phyloP scores from a whole-genome alignment of 1,140 invertebrate genomes.

The Leptonema lineaticorne region DNA sequence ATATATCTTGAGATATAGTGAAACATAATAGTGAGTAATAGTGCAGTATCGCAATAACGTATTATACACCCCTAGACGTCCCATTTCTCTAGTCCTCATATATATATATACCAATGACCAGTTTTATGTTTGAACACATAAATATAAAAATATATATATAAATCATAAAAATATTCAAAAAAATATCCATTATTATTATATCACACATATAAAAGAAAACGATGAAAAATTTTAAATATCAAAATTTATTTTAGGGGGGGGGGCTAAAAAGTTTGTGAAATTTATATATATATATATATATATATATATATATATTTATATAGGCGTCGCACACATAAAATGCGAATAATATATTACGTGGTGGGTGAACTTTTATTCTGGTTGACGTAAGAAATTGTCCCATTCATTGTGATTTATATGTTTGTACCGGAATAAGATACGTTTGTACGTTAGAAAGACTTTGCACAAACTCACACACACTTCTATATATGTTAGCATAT shows the following conservation, averaged over 20 bases:
- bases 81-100: background rate
- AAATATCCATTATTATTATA: background rate
- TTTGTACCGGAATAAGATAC: constrained; percentile 25
- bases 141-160: constrained; percentile 39
- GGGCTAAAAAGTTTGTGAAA: no score
- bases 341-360: constrained; percentile 1
- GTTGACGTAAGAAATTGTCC: constrained; percentile 29
- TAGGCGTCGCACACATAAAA: background rate
- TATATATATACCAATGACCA: constrained; percentile 30
- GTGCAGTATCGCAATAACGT: constrained; percentile 19
- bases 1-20: background rate
- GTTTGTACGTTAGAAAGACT: background rate
- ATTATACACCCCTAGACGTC: constrained; percentile 17
- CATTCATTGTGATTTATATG: constrained; percentile 31
- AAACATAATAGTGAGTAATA: constrained; percentile 18
- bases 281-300: background rate
- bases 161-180: constrained; percentile 35
- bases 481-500: background rate
- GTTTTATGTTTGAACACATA: constrained; percentile 41
- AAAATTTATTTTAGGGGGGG: no score
- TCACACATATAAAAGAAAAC: no score
- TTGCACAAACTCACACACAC: background rate
- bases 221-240: no score
- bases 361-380: constrained; percentile 24
- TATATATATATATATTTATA: background rate